Conservation (phyloP, 2,888 invertebrate genomes). For the Caenorhabditis sinica region DNA sequence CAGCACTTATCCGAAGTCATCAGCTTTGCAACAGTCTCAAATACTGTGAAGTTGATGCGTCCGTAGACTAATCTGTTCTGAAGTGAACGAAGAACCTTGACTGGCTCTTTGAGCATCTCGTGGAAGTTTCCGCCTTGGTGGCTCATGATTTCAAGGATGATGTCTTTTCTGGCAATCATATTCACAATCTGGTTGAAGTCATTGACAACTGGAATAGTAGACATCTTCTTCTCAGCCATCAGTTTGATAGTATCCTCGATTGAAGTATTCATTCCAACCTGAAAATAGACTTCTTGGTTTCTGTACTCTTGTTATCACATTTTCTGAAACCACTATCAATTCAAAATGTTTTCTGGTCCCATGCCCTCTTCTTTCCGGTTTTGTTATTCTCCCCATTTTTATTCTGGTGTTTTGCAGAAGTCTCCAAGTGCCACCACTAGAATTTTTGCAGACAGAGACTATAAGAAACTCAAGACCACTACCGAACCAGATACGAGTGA, state of each 20-base stretch:
- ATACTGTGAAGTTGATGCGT: conserved; percentile 68
- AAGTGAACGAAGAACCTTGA: conserved; percentile 66
- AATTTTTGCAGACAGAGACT: conserved; percentile 12
- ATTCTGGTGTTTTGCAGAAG: conserved; percentile 10
- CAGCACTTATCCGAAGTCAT: conserved; percentile 70
- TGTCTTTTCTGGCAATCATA: conserved; percentile 74
- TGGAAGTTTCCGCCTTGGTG: conserved; percentile 72
- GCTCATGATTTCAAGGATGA: conserved; percentile 74
- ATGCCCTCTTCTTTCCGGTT: conserved; percentile 4
- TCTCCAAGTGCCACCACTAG: not conserved
- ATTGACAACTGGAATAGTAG: conserved; percentile 77
- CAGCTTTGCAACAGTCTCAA: conserved; percentile 73
- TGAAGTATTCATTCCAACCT: conserved; percentile 69
- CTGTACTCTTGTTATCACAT: conserved; percentile 5
- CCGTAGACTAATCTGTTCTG: conserved; percentile 58
- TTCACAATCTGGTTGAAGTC: conserved; percentile 70
- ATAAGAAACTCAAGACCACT: conserved; percentile 15
- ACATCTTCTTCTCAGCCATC: conserved; percentile 76
- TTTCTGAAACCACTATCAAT: conserved; percentile 16
- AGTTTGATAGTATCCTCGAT: conserved; percentile 73
- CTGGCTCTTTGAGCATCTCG: conserved; percentile 73
- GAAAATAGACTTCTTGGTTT: conserved; percentile 47
- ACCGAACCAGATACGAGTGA: conserved; percentile 17
- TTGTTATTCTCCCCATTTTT: not conserved
- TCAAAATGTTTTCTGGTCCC: conserved; percentile 13